Conservation (phyloP, 2,888 invertebrate species). For the Herminia tarsipennalis region DNA sequence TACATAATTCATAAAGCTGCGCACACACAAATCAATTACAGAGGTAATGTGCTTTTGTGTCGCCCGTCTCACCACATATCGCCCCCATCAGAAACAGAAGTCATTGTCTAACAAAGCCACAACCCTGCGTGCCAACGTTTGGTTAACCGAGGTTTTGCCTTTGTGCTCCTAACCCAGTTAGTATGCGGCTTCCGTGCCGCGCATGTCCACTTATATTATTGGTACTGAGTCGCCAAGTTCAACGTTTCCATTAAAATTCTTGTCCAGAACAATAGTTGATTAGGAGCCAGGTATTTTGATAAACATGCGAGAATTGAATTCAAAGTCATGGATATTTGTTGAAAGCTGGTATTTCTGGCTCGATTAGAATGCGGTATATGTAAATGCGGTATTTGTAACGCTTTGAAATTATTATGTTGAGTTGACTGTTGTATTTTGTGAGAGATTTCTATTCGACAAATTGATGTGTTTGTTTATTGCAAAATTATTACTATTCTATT, state of each 20-base stretch:
- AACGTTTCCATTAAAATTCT: slow-evolving; percentile 29
- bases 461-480: no score
- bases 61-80: slow-evolving; percentile 19
- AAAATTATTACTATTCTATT: no score
- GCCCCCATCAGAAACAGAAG: slow-evolving; percentile 8
- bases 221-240: slow-evolving; percentile 33
- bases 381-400: no score
- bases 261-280: slow-evolving; percentile 7
- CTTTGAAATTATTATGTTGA: no score
- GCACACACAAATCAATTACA: slow-evolving; percentile 1
- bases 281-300: neutral
- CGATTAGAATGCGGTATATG: no score
- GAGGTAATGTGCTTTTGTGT: slow-evolving; percentile 8
- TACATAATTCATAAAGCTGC: no score
- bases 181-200: slow-evolving; percentile 43
- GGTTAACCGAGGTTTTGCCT: slow-evolving; percentile 34
- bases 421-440: neutral
- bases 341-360: no score
- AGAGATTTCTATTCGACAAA: neutral
- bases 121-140: slow-evolving; percentile 29
- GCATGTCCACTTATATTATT: slow-evolving; percentile 19
- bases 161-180: slow-evolving; percentile 42
- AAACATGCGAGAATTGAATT: neutral
- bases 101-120: slow-evolving; percentile 20
- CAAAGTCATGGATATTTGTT: neutral